Evolutionary conservation across 2,888 invertebrate species (phyloP).

Genomic region (Tortricodes alternella): DNA sequence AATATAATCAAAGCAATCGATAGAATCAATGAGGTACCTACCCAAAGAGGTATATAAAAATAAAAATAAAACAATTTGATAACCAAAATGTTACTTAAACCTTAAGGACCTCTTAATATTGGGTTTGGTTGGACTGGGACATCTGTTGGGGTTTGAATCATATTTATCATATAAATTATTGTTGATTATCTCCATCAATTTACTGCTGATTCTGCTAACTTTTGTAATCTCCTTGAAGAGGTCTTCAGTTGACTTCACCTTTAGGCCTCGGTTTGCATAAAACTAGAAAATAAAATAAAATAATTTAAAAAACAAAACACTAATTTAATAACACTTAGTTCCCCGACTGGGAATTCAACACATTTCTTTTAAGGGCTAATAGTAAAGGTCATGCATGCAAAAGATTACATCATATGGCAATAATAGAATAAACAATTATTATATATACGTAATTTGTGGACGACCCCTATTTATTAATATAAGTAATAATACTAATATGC

Average conservation of each 20-base stretch:
- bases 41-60: no score
- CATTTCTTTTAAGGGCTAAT: no score
- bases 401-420: no score
- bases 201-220: neutral
- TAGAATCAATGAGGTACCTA: no score
- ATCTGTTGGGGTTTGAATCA: constrained; percentile 7
- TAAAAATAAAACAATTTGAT: no score
- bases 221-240: constrained; percentile 10
- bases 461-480: no score
- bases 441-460: no score
- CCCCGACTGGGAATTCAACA: no score
- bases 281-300: constrained; percentile 3
- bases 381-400: no score
- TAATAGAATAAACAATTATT: no score
- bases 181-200: neutral
- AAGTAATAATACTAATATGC: no score
- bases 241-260: neutral
- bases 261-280: neutral
- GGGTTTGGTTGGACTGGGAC: neutral
- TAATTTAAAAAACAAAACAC: neutral
- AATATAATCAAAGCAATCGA: no score
- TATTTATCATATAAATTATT: constrained; percentile 1
- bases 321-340: neutral
- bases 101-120: neutral
- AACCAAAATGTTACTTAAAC: neutral